Evolutionary conservation across 2,797 vertebrate species (phyloP).

Genomic region (Crocodylus rhombifer): DNA sequence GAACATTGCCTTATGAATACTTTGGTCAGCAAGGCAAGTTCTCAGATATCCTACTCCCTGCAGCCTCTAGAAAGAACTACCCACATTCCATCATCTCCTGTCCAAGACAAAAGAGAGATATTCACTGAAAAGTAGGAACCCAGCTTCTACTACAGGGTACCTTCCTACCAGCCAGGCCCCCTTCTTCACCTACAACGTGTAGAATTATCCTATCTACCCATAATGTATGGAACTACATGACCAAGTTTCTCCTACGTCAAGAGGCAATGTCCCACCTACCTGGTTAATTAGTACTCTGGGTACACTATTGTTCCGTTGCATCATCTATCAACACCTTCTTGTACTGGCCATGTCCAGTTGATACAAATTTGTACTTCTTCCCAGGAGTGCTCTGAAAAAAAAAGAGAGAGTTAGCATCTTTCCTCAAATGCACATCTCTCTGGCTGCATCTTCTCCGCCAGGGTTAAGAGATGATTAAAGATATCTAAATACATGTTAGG

Average conservation of each 20-base stretch:
- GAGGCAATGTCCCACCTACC: constrained; percentile 52
- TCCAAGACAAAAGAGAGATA: fast-evolving
- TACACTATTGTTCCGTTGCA: constrained; percentile 7
- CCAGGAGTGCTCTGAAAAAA: constrained; percentile 80
- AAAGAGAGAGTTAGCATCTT: constrained; percentile 1
- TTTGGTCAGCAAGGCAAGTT: neutral
- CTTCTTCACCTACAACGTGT: neutral
- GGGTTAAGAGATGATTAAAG: neutral
- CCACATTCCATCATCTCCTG: neutral
- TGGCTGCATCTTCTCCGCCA: no score
- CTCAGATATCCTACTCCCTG: neutral
- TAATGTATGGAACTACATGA: neutral
- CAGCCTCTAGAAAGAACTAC: neutral
- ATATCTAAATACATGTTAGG: neutral
- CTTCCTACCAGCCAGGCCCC: neutral
- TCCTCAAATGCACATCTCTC: neutral
- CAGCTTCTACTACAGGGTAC: neutral
- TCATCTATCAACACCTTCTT: constrained; percentile 89
- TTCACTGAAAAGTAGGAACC: neutral
- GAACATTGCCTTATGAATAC: neutral
- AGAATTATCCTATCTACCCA: neutral
- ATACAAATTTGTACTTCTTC: constrained; percentile 93
- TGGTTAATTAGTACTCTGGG: constrained; percentile 48
- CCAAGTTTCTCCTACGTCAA: neutral
- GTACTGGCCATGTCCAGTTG: constrained; percentile 95